Base-by-base conservation (phyloP, 2,888 invertebrate species). In the Synergus itoensis region DNA sequence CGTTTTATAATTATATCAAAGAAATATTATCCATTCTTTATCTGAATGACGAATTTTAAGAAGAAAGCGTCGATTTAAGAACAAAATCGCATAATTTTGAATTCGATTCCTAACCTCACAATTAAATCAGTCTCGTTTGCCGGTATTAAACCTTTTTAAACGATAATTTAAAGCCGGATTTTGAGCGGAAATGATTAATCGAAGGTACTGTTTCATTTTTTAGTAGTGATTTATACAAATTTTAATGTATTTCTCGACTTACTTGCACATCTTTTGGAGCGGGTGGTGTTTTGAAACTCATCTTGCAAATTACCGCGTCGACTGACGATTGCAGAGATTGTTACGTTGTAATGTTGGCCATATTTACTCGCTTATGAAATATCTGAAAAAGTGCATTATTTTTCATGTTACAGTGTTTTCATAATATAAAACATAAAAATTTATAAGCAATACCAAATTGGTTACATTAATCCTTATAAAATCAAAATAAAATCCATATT, bases 261-360 rank as follows among this genome's bases (percentile, higher is more conserved):
- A 91, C 91, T 88, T 90, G 90, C 1, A 91, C 86, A 80, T 91
- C 90, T 81, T 88, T 88, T 1, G 90, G 89, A 78, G 88, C 84
- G 9, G 88, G 85, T 60, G 88, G 88, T 40, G 85, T 76, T 77
- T 48, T 69, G 48, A 69, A 4, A 48, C 88, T 90, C 89, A 90
- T 90, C 60, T 84, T 84, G 76, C 62, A n/a, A 40, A 40, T 65
- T 65, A 41, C 41, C 65, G 65, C 65, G 65, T 63, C 63, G 16
- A 63, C 3, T 45, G 36, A 28, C 2, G 28, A 28, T n/a, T n/a
- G n/a, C n/a, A n/a, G n/a, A n/a, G n/a, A n/a, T 28, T 28, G 28
- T 28, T 28, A 28, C 3, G 28, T 28, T 28, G 28, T 28, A 36
- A 36, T 36, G 36, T 36, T 36, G 5, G 36, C 5, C 5, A 36